phyloP scores from a whole-genome alignment of 2,113 vertebrate genomes.

The Podilymbus podiceps region DNA sequence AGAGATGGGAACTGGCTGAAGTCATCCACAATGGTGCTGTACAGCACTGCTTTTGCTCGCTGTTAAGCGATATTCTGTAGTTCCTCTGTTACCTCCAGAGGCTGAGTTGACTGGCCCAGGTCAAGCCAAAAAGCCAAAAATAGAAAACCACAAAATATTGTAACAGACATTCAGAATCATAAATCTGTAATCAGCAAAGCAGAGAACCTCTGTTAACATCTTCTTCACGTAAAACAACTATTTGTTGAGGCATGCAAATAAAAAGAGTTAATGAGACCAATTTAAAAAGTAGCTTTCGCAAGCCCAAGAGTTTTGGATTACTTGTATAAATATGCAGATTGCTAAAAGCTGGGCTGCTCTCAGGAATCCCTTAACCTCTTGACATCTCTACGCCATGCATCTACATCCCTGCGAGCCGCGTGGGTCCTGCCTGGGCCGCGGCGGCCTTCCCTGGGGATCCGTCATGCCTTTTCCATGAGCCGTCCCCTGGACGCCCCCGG shows the following conservation, averaged over 20 bases:
- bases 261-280: not conserved
- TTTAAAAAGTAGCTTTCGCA: not conserved
- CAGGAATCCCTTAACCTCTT: not conserved
- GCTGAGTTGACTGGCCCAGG: not conserved
- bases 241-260: not conserved
- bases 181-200: slow-evolving; percentile 26
- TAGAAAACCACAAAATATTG: slow-evolving; percentile 18
- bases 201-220: slow-evolving; percentile 4
- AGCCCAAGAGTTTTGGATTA: not conserved
- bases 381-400: rapidly evolving
- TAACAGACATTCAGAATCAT: slow-evolving; percentile 26
- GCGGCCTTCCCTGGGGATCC: not conserved
- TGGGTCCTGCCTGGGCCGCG: not conserved
- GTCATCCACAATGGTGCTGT: not conserved
- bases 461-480: not conserved
- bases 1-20: not conserved
- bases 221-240: not conserved
- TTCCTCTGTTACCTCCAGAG: not conserved
- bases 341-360: not conserved
- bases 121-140: slow-evolving; percentile 13
- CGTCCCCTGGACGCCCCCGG: too few species aligned
- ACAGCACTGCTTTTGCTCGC: not conserved
- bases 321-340: not conserved
- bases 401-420: not conserved
- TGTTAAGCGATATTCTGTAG: not conserved